These are phyloP conservation scores for Eretmochelys imbricata DNA, from an alignment of 2,113 vertebrate genomes.

Conservation along the genomic window DNA sequence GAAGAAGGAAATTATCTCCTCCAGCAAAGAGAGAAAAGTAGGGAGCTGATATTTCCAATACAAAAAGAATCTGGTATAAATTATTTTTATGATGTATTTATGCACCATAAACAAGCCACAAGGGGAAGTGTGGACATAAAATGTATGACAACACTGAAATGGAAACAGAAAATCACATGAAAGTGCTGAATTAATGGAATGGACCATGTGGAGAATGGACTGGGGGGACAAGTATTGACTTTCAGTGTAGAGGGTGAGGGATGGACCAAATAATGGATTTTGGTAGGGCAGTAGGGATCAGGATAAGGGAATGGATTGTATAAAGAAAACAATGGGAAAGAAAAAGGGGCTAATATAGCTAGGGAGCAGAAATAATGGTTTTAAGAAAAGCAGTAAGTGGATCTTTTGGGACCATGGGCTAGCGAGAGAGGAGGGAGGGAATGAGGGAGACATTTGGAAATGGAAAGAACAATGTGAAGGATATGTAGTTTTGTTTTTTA, in stretches of 20 bases:
- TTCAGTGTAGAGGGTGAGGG: neutral
- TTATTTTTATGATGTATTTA: neutral
- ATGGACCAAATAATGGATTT: neutral
- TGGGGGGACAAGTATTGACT: neutral
- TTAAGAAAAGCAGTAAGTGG: neutral
- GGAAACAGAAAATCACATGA: neutral
- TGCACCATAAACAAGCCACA: neutral
- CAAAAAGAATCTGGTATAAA: neutral
- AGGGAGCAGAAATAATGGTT: neutral
- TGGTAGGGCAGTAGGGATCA: neutral
- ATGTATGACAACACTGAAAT: neutral
- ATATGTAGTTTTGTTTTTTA: neutral
- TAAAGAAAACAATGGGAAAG: neutral
- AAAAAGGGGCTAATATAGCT: neutral
- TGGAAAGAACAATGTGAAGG: neutral
- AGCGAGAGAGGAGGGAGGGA: neutral
- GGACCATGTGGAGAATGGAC: neutral
- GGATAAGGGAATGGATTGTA: neutral
- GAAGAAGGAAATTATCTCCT: neutral
- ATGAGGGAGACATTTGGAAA: neutral
- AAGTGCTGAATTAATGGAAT: neutral
- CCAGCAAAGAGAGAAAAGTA: neutral
- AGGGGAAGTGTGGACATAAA: neutral
- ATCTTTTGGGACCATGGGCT: neutral
- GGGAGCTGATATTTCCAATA: too few relatives aligned